phyloP scores from a whole-genome alignment of 2,888 invertebrate species.

The Oxycera nigricornis region DNA sequence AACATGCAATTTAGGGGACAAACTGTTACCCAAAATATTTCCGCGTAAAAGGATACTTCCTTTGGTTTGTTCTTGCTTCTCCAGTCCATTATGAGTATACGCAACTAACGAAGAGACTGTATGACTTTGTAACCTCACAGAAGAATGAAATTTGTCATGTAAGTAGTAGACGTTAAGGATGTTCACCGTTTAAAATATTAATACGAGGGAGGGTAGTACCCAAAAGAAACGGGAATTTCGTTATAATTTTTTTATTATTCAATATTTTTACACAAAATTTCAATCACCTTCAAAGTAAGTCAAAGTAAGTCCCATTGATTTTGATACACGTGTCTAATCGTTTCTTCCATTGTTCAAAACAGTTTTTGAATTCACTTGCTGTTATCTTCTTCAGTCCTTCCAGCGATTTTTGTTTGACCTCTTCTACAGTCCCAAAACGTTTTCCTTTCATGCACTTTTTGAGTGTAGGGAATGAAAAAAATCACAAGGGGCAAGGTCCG shows the following conservation, averaged over 20 bases:
- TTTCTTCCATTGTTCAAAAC: not conserved
- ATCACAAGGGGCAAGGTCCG: not conserved
- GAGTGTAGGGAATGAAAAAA: not conserved
- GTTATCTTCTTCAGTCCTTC: not conserved
- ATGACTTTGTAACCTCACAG: too few relatives aligned
- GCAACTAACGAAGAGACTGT: too few relatives aligned
- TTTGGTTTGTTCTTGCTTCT: too few relatives aligned
- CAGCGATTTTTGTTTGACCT: slow-evolving; percentile 1
- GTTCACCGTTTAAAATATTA: too few relatives aligned
- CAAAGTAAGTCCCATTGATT: not conserved
- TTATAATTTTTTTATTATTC: not conserved
- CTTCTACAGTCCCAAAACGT: not conserved
- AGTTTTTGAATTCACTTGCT: not conserved
- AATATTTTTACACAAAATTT: not conserved
- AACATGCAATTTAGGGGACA: too few relatives aligned
- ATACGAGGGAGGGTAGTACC: not conserved
- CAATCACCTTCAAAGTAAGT: not conserved
- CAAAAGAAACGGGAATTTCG: not conserved
- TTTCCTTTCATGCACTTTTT: not conserved
- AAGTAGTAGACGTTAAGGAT: too few relatives aligned
- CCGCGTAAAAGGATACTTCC: too few relatives aligned
- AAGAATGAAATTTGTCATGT: too few relatives aligned
- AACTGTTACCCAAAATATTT: too few relatives aligned
- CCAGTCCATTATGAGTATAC: too few relatives aligned
- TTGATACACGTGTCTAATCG: not conserved